Evolutionary conservation across 2,797 vertebrate species (phyloP).

Genomic region (Phyllotis vaccarum): DNA sequence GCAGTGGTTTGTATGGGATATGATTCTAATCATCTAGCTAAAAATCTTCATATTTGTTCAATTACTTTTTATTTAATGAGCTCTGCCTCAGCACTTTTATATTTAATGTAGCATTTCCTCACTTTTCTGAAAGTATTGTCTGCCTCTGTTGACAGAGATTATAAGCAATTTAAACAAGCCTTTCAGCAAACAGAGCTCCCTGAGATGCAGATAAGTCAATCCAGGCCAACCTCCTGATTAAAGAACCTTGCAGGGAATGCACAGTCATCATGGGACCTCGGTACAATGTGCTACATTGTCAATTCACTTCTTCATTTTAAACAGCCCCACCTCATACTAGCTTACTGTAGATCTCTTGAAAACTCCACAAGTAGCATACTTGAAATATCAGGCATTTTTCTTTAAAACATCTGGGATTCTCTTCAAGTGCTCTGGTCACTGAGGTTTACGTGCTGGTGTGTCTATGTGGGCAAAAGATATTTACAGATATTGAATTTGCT

Average conservation of each 20-base stretch:
- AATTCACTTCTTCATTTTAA: constrained; percentile 84
- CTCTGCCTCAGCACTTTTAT: not conserved
- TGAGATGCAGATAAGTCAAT: constrained; percentile 75
- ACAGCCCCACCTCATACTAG: constrained; percentile 75
- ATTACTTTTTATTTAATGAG: constrained; percentile 44
- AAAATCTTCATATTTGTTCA: constrained; percentile 42
- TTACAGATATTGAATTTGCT: constrained; percentile 84
- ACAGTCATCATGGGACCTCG: constrained; percentile 70
- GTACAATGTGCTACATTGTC: constrained; percentile 83
- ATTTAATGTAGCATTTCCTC: not conserved
- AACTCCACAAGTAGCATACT: constrained; percentile 85
- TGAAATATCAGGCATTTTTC: constrained; percentile 89
- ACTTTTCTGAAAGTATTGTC: constrained; percentile 65
- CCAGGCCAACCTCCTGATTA: constrained; percentile 77
- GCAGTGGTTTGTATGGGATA: not conserved
- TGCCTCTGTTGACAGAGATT: constrained; percentile 62
- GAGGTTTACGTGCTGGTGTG: constrained; percentile 85
- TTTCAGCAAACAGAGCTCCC: constrained; percentile 77
- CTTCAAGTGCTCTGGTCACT: constrained; percentile 87
- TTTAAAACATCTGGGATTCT: constrained; percentile 90
- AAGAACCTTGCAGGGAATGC: constrained; percentile 79
- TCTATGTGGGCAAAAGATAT: constrained; percentile 84
- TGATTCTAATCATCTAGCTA: constrained; percentile 1
- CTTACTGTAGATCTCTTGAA: constrained; percentile 84
- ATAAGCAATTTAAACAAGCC: constrained; percentile 79